phyloP scores from a whole-genome alignment of 2,888 invertebrate species.

The Hydropsyche betteni region DNA sequence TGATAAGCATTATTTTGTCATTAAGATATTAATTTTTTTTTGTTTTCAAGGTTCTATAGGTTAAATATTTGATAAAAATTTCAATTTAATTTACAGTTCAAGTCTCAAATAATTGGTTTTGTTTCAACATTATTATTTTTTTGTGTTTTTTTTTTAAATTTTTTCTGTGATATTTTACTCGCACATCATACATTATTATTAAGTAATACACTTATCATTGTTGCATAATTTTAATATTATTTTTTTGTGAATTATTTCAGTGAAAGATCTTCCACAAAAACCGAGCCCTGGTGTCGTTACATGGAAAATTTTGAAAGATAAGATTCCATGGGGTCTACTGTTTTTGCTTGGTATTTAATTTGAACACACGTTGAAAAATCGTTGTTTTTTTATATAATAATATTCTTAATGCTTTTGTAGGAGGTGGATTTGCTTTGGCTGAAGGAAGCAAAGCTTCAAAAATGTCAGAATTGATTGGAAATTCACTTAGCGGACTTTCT shows the following conservation, averaged over 20 bases:
- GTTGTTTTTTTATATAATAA: background rate
- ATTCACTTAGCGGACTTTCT: slow-evolving; percentile 72
- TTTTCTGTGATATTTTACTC: no score
- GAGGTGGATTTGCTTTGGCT: slow-evolving; percentile 92
- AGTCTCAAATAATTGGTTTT: no score
- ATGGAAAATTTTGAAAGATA: slow-evolving; percentile 86
- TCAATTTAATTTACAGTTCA: no score
- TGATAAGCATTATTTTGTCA: no score
- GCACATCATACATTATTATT: no score
- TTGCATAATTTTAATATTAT: no score
- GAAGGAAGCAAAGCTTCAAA: slow-evolving; percentile 84
- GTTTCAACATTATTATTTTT: no score
- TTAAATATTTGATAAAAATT: no score
- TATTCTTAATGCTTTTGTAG: slow-evolving; percentile 55
- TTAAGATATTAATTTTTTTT: no score
- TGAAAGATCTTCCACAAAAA: slow-evolving; percentile 69
- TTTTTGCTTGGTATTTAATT: slow-evolving; percentile 74
- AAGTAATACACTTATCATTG: no score
- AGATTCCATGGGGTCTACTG: slow-evolving; percentile 90
- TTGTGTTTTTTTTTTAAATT: no score
- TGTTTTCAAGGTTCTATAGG: no score
- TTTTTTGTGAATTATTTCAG: slow-evolving; percentile 54
- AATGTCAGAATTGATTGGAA: slow-evolving; percentile 79
- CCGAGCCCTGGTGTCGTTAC: slow-evolving; percentile 78
- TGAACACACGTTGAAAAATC: background rate